Percentiles rank a stretch among this genome's conserved stretches.
Evolutionary conservation across 92 coral and sea anemone genomes (phyloP).

Genomic region (Diadumene lineata): DNA sequence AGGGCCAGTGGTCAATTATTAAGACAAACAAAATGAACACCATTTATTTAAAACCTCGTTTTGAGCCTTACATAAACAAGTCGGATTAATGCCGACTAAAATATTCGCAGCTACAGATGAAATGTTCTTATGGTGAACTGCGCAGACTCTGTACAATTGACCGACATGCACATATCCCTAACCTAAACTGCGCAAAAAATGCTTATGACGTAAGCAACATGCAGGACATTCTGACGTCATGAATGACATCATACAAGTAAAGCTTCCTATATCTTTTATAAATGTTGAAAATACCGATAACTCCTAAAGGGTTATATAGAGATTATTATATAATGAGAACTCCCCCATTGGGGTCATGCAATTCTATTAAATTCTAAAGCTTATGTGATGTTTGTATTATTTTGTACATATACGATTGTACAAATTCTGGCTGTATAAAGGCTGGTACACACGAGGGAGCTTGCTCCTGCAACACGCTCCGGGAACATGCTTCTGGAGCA

Average conservation of each 20-base stretch:
- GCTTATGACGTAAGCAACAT: neutral
- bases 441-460: too few relatives aligned
- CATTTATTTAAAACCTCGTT: too few relatives aligned
- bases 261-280: slow-evolving; percentile 18
- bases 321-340: neutral
- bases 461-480: too few relatives aligned
- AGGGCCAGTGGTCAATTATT: too few relatives aligned
- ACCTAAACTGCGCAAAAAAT: neutral
- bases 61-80: too few relatives aligned
- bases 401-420: too few relatives aligned
- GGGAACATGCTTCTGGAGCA: too few relatives aligned
- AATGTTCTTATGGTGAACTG: neutral
- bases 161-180: neutral
- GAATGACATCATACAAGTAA: neutral
- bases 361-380: slow-evolving; percentile 3
- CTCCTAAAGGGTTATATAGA: slow-evolving; percentile 2
- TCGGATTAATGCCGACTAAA: neutral
- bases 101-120: neutral
- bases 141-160: neutral
- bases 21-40: too few relatives aligned
- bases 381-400: neutral
- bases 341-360: neutral
- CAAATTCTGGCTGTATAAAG: too few relatives aligned
- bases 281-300: neutral
- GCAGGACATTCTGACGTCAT: slow-evolving; percentile 9